Conservation (phyloP, 2,888 invertebrate species). For the Spodoptera exigua region DNA sequence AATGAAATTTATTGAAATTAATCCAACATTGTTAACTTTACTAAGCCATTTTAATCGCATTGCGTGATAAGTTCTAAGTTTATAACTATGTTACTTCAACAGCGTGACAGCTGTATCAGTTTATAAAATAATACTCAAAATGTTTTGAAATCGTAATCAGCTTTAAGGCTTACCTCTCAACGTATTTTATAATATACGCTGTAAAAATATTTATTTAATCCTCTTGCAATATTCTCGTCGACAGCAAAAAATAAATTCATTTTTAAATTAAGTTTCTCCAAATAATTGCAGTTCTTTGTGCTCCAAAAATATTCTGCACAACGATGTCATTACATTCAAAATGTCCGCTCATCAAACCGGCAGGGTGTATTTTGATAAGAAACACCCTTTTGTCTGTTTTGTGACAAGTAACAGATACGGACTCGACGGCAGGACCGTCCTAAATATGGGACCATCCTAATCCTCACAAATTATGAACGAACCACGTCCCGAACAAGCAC, state of each 20-base stretch:
- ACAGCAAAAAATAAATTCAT: neutral
- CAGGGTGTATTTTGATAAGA: slow-evolving; percentile 41
- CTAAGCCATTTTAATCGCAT: slow-evolving; percentile 52
- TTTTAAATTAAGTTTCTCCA: neutral
- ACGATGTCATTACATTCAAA: slow-evolving; percentile 20
- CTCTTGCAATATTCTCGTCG: neutral
- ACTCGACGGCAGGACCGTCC: slow-evolving; percentile 18
- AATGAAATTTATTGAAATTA: slow-evolving; percentile 65
- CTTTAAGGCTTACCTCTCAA: neutral
- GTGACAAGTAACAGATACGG: slow-evolving; percentile 29
- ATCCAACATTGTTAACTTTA: slow-evolving; percentile 58
- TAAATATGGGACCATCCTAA: slow-evolving; percentile 26
- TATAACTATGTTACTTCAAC: slow-evolving; percentile 14
- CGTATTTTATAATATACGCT: neutral
- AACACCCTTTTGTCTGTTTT: slow-evolving; percentile 32
- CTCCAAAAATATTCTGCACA: neutral
- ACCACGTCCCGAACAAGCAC: slow-evolving; percentile 31
- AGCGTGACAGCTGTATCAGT: neutral
- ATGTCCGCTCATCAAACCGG: slow-evolving; percentile 20
- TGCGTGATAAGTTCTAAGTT: slow-evolving; percentile 27
- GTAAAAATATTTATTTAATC: neutral
- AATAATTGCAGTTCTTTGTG: slow-evolving; percentile 1
- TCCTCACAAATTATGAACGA: slow-evolving; percentile 42
- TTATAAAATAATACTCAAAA: neutral
- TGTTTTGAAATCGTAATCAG: neutral